phyloP scores from a whole-genome alignment of 2,888 invertebrate genomes.

The Meganola albula region DNA sequence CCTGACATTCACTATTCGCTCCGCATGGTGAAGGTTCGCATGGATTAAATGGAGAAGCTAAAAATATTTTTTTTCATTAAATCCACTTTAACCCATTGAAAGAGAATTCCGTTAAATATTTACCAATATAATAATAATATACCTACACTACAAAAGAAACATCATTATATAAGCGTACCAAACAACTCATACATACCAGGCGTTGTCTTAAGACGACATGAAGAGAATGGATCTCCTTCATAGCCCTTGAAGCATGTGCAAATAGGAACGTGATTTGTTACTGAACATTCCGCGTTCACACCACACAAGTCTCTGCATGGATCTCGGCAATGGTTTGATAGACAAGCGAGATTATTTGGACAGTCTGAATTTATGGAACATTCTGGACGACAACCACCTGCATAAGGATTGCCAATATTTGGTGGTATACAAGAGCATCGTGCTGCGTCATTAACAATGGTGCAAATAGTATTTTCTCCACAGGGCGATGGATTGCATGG shows the following conservation, averaged over 20 bases:
- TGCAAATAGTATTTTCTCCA: constrained; percentile 89
- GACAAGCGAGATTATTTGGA: constrained; percentile 84
- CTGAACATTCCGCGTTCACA: constrained; percentile 87
- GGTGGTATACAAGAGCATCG: constrained; percentile 92
- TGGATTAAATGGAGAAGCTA: constrained; percentile 64
- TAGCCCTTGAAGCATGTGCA: constrained; percentile 87
- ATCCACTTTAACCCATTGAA: too few species aligned
- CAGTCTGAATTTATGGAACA: constrained; percentile 90
- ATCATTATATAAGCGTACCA: too few species aligned
- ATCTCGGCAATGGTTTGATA: constrained; percentile 90
- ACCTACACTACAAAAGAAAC: too few species aligned
- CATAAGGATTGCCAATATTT: constrained; percentile 91
- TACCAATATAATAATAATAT: too few species aligned
- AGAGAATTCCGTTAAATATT: too few species aligned
- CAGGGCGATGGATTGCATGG: constrained; percentile 90
- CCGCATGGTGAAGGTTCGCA: constrained; percentile 88
- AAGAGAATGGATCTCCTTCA: constrained; percentile 89
- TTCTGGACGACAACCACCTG: constrained; percentile 90
- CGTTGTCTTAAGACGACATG: constrained; percentile 80
- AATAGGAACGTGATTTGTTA: constrained; percentile 88
- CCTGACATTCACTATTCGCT: constrained; percentile 84
- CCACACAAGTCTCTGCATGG: constrained; percentile 92
- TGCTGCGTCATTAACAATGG: constrained; percentile 81
- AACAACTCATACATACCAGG: constrained; percentile 76
- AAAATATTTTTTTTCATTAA: too few species aligned